Percentiles rank a stretch among this genome's conserved stretches.
These are phyloP conservation scores for Lucilia cuprina DNA, from an alignment of 1,140 invertebrate species.

Conservation along the genomic window DNA sequence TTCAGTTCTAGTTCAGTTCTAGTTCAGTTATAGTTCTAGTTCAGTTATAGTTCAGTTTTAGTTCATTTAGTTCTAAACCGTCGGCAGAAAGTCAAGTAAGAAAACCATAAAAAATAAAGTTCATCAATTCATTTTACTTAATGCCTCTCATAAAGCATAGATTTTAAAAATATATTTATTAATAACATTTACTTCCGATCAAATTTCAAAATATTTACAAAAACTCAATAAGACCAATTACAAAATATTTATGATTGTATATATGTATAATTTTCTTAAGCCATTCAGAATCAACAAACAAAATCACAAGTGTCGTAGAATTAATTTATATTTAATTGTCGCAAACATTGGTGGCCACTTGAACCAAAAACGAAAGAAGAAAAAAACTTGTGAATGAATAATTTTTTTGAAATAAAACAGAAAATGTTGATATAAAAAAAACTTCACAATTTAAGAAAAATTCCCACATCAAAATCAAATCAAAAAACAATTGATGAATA, in stretches of 20 bases:
- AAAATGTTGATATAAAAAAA: conserved; percentile 43
- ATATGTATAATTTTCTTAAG: background rate
- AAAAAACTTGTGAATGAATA: conserved; percentile 15
- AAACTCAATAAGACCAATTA: background rate
- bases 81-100: no score
- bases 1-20: no score
- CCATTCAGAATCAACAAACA: background rate
- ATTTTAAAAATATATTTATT: no score
- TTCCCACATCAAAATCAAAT: conserved; percentile 55
- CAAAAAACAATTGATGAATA: conserved; percentile 32
- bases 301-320: conserved; percentile 17
- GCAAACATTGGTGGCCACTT: conserved; percentile 15
- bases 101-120: no score
- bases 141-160: no score
- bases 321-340: conserved; percentile 30
- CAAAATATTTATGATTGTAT: background rate
- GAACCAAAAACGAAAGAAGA: background rate
- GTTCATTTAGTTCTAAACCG: no score
- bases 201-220: conserved; percentile 30
- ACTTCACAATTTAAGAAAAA: conserved; percentile 19
- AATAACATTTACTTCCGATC: background rate
- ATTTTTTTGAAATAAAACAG: conserved; percentile 14
- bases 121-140: no score
- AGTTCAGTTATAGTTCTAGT: no score
- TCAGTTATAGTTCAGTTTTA: no score